phyloP scores from a whole-genome alignment of 53 echinoderm and acorn worm genomes.

The Luidia sarsii region DNA sequence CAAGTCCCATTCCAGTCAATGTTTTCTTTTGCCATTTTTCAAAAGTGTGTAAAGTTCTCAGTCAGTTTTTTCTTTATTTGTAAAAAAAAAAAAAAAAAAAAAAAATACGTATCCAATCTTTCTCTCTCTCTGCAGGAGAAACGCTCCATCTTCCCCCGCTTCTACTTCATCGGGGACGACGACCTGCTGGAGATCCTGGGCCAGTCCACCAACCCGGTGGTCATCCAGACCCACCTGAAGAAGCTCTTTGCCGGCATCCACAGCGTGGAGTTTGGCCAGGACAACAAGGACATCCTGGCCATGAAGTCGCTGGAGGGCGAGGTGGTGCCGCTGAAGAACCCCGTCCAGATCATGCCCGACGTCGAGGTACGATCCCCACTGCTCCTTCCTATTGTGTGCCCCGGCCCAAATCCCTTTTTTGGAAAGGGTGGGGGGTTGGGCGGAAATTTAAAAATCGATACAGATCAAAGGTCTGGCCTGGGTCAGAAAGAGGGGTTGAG shows the following conservation, averaged over 20 bases:
- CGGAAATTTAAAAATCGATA: no score
- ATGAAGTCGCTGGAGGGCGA: slow-evolving; percentile 99
- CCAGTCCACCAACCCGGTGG: slow-evolving; percentile 92
- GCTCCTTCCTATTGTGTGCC: not conserved
- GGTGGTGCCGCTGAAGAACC: slow-evolving; percentile 83
- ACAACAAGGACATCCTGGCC: slow-evolving; percentile 87
- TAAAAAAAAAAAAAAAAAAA: no score
- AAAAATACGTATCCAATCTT: no score
- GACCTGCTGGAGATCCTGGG: slow-evolving; percentile 98
- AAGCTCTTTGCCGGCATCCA: slow-evolving; percentile 99
- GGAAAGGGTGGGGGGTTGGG: no score
- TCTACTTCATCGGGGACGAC: slow-evolving; percentile 99
- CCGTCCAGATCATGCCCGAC: slow-evolving; percentile 86
- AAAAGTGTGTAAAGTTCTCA: no score
- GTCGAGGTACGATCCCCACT: slow-evolving; percentile 90
- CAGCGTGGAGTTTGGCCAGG: slow-evolving; percentile 96
- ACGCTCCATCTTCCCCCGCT: slow-evolving; percentile 90
- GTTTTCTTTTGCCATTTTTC: no score
- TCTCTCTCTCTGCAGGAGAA: slow-evolving; percentile 88
- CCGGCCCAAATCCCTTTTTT: no score
- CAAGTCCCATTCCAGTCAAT: no score
- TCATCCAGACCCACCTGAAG: slow-evolving; percentile 97
- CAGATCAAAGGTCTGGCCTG: no score
- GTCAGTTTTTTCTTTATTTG: no score
- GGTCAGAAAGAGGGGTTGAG: no score